Conservation (phyloP, 1,140 invertebrate species). For the Procambarus virginalis region DNA sequence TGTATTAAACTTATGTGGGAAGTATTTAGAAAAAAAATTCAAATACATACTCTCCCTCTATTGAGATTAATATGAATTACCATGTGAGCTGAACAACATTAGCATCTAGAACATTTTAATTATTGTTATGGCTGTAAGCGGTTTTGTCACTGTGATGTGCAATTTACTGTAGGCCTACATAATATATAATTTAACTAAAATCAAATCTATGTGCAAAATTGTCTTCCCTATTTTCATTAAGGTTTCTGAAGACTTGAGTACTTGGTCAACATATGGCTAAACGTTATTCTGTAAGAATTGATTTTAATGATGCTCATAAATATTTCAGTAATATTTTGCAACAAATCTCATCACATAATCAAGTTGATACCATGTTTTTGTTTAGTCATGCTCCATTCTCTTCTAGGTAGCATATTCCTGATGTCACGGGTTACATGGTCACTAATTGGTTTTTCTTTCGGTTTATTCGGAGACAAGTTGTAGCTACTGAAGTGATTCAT, state of each 20-base stretch:
- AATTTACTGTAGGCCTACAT: too few relatives aligned
- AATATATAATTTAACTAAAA: background rate
- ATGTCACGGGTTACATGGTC: background rate
- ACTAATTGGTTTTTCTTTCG: background rate
- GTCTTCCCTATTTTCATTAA: background rate
- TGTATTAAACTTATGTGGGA: too few relatives aligned
- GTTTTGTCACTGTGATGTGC: too few relatives aligned
- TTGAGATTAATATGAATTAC: too few relatives aligned
- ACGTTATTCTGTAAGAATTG: background rate
- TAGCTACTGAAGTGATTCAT: background rate
- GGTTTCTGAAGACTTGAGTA: background rate
- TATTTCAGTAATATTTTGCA: too few relatives aligned
- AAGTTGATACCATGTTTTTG: constrained; percentile 5
- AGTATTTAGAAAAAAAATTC: too few relatives aligned
- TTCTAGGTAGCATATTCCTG: constrained; percentile 32
- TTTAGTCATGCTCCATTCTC: background rate
- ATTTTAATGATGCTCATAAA: too few relatives aligned
- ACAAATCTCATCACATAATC: constrained; percentile 3
- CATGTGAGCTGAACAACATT: too few relatives aligned
- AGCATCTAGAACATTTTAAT: too few relatives aligned
- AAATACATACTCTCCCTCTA: too few relatives aligned
- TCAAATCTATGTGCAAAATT: background rate
- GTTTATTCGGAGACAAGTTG: too few relatives aligned
- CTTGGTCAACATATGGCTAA: background rate
- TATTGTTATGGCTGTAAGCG: too few relatives aligned